A percentile compares a stretch with the other conserved stretches of the same genome.
These are phyloP conservation scores for Jacana jacana DNA, from an alignment of 2,113 vertebrate genomes.

Conservation along the genomic window DNA sequence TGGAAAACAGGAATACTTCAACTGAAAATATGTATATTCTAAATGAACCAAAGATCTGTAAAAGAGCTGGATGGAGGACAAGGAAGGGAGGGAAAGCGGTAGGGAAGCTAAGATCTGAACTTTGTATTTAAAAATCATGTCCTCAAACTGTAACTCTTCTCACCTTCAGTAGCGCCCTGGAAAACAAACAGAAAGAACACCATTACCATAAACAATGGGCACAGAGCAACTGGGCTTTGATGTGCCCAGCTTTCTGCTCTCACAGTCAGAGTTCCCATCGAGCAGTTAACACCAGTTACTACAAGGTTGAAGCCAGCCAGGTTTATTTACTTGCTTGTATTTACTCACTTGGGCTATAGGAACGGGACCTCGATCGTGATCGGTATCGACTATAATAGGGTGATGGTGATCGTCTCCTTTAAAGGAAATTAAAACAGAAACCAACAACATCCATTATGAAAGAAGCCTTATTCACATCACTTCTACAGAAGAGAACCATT, in stretches of 20 bases:
- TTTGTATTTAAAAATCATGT: constrained; percentile 61
- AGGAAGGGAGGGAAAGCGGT: not conserved
- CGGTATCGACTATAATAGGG: constrained; percentile 92
- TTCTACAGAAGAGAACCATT: constrained; percentile 35
- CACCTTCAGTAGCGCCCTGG: constrained; percentile 81
- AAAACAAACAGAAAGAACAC: not conserved
- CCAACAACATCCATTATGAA: constrained; percentile 19
- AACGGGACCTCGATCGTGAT: constrained; percentile 89
- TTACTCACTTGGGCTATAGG: constrained; percentile 91
- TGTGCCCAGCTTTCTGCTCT: not conserved
- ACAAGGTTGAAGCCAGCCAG: not conserved
- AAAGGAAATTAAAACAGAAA: constrained; percentile 55
- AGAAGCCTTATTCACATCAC: constrained; percentile 32
- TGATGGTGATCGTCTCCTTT: constrained; percentile 88
- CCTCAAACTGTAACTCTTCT: constrained; percentile 44
- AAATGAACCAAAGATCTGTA: constrained; percentile 53
- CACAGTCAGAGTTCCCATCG: not conserved
- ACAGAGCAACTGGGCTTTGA: not conserved
- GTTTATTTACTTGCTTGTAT: not conserved
- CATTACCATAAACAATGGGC: not conserved
- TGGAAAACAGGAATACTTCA: constrained; percentile 68
- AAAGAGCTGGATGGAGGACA: constrained; percentile 15
- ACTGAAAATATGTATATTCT: constrained; percentile 65
- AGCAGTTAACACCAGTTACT: not conserved
- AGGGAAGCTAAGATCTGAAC: constrained; percentile 58